phyloP scores from a whole-genome alignment of 2,888 invertebrate genomes.

The Mycalesis mineus region DNA sequence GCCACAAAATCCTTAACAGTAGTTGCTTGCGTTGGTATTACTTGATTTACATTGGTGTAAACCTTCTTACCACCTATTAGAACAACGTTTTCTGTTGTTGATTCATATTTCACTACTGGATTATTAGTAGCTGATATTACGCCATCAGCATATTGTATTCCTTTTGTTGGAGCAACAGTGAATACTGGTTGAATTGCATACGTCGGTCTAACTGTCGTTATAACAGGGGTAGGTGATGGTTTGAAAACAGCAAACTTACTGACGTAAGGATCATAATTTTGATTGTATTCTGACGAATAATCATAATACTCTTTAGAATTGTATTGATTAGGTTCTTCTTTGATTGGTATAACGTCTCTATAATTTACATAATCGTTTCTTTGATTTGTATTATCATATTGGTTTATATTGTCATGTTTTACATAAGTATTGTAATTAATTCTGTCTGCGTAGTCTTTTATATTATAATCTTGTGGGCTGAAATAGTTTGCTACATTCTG shows the following conservation, averaged over 20 bases:
- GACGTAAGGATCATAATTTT: constrained; percentile 46
- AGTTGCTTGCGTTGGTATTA: neutral
- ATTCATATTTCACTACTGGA: constrained; percentile 21
- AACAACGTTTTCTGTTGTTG: constrained; percentile 27
- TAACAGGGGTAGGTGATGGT: constrained; percentile 15
- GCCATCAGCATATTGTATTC: constrained; percentile 14
- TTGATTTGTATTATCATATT: constrained; percentile 27
- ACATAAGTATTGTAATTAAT: neutral
- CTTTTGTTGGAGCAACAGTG: constrained; percentile 39
- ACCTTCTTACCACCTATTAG: constrained; percentile 27
- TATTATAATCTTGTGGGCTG: neutral
- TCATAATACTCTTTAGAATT: constrained; percentile 57
- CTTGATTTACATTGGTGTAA: constrained; percentile 17
- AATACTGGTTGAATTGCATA: constrained; percentile 51
- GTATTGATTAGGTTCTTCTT: constrained; percentile 43
- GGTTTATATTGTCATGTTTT: neutral
- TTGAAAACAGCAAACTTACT: constrained; percentile 45
- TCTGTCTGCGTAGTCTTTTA: neutral
- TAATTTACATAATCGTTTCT: constrained; percentile 22
- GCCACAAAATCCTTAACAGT: constrained; percentile 10
- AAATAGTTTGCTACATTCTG: neutral
- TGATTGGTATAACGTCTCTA: constrained; percentile 29
- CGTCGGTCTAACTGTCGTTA: constrained; percentile 34
- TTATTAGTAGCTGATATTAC: constrained; percentile 15
- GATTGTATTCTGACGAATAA: constrained; percentile 41